phyloP scores from a whole-genome alignment of 2,113 vertebrate species.

The Cynopterus brachyotis region DNA sequence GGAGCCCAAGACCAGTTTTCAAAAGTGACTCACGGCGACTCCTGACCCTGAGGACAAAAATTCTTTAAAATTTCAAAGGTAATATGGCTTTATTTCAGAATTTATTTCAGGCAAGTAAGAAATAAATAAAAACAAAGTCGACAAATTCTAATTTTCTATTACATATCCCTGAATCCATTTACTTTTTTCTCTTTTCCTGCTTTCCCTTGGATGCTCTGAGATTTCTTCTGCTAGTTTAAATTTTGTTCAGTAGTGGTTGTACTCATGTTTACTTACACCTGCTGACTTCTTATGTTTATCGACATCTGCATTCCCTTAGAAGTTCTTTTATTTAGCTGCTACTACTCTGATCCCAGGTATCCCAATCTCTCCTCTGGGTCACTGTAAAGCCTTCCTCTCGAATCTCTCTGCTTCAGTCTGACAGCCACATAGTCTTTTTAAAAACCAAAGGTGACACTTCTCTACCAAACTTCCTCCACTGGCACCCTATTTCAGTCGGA shows the following conservation, averaged over 20 bases:
- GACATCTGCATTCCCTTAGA: background rate
- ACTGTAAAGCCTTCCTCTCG: background rate
- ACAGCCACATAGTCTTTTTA: background rate
- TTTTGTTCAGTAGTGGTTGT: background rate
- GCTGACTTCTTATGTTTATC: background rate
- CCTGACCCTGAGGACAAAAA: background rate
- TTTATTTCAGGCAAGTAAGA: background rate
- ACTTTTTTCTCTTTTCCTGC: background rate
- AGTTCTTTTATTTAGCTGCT: background rate
- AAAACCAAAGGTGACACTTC: background rate
- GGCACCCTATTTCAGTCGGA: background rate
- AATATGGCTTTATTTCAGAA: background rate
- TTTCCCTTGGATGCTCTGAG: background rate
- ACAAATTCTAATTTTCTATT: background rate
- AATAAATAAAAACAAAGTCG: background rate
- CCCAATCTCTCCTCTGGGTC: background rate
- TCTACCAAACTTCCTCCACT: background rate
- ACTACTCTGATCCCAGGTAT: background rate
- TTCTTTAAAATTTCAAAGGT: background rate
- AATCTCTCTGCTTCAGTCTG: background rate
- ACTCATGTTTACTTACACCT: background rate
- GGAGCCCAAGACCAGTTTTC: background rate
- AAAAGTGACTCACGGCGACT: background rate
- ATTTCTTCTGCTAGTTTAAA: background rate
- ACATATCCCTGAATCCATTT: background rate